Evolutionary conservation across 2,888 invertebrate species (phyloP), one percentile per base, ranked within the genome.

Genomic region (Thera britannica): DNA sequence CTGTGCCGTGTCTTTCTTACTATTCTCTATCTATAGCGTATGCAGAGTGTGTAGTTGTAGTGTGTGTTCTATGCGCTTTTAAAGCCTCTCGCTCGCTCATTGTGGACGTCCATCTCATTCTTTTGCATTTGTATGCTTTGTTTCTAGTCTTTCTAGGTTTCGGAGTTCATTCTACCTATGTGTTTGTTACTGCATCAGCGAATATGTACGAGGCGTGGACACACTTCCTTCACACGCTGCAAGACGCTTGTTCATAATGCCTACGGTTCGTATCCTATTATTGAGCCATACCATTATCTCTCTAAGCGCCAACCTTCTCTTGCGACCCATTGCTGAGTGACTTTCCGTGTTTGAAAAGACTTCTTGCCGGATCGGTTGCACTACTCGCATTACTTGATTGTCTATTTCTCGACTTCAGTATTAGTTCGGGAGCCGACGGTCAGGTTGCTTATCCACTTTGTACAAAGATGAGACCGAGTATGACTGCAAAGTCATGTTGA

Each of bases 241-340:
- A 7, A 2, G 5, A 6, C 38, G 41, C 6, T 6, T 0, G 41
- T 4, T 5, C 7, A 55, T 23, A 12, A 9, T 41, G 35, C 41
- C 23, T 41, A 41, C 56, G 7, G 44, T 58, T 58, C 57, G 11
- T 58, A 44, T 5, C 0, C 52, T 8, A 8, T 35, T 2, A 11
- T 3, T 54, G n/a, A n/a, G 49, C 36, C 58, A 9, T 9, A 12
- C 2, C 34, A 58, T 62, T 55, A 35, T 6, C n/a, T n/a, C 62
- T 56, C 58, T 44, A 35, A 49, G 54, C 35, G 52, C 41, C 54
- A 49, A 36, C 34, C 54, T 41, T n/a, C 62, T 49, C 56, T 52
- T 66, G 69, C 46, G 69, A 66, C 58, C 60, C 46, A 61, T 23
- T 54, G 64, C 68, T 74, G 68, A 74, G 74, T 71, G 74, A 63